A percentile compares a stretch with the other conserved stretches of the same genome.
These are phyloP conservation scores for Helicoverpa zea DNA, from an alignment of 1,140 invertebrate species.

Conservation along the genomic window DNA sequence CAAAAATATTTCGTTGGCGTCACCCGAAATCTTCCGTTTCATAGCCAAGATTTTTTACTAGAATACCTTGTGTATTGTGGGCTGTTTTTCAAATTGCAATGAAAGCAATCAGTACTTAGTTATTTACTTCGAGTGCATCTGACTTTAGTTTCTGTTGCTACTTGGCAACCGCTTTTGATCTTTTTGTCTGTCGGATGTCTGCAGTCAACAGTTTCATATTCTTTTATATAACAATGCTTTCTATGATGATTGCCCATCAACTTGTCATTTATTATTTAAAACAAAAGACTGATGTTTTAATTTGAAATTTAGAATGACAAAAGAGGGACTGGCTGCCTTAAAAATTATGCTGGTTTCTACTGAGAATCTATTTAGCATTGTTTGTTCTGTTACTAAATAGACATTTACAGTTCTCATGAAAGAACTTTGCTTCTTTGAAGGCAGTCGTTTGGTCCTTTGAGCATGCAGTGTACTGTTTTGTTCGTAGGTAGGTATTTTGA, in stretches of 20 bases:
- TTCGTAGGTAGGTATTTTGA: too few relatives aligned
- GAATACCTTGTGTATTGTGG: slow-evolving; percentile 4
- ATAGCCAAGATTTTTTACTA: slow-evolving; percentile 19
- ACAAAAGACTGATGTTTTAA: slow-evolving; percentile 19
- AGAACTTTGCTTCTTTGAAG: too few relatives aligned
- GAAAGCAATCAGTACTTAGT: background rate
- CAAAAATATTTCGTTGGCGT: slow-evolving; percentile 20
- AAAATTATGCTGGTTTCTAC: slow-evolving; percentile 13
- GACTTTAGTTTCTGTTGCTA: slow-evolving; percentile 22
- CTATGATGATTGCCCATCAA: slow-evolving; percentile 19
- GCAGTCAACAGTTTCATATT: slow-evolving; percentile 13
- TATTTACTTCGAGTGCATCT: slow-evolving; percentile 34
- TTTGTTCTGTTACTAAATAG: too few relatives aligned
- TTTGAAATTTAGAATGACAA: slow-evolving; percentile 18
- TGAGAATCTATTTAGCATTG: slow-evolving; percentile 6
- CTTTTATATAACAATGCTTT: slow-evolving; percentile 32
- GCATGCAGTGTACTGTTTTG: too few relatives aligned
- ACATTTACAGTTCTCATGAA: too few relatives aligned
- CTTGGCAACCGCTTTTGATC: slow-evolving; percentile 56
- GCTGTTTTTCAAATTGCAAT: slow-evolving; percentile 3
- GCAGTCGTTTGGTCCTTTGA: too few relatives aligned
- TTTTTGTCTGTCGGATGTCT: slow-evolving; percentile 62
- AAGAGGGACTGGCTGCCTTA: background rate
- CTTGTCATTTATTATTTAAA: slow-evolving; percentile 22
- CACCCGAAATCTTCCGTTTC: background rate